Evolutionary conservation across 2,113 vertebrate genomes (phyloP).

Genomic region (Phaethon lepturus): DNA sequence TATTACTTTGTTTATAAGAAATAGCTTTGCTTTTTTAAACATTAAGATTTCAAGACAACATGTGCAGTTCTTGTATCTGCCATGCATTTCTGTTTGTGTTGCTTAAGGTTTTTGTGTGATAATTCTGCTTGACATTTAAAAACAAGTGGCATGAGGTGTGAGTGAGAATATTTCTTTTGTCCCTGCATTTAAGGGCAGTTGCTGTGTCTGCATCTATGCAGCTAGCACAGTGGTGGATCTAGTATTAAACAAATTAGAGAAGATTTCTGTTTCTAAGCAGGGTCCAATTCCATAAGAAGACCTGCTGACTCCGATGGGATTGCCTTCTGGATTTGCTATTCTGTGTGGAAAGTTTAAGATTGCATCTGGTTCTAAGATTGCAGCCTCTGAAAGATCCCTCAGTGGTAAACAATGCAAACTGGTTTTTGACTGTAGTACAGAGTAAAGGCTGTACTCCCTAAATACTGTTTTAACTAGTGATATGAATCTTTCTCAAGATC

Average conservation of each 20-base stretch:
- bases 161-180: neutral
- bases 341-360: neutral
- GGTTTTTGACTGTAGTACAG: neutral
- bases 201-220: neutral
- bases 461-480: neutral
- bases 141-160: neutral
- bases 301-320: neutral
- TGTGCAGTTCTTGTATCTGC: neutral
- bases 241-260: neutral
- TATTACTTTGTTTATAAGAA: neutral
- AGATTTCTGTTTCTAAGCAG: neutral
- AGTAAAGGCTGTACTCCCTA: neutral
- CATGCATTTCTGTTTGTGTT: rapidly evolving
- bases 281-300: neutral
- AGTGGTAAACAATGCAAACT: neutral
- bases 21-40: neutral
- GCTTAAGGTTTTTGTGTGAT: neutral
- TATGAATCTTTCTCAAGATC: neutral
- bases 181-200: neutral
- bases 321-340: neutral
- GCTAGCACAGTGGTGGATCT: neutral
- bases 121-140: neutral
- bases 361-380: neutral
- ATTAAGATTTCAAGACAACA: neutral
- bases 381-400: neutral